Conservation (phyloP, 2,888 invertebrate species). For the Neelides folsomi region DNA sequence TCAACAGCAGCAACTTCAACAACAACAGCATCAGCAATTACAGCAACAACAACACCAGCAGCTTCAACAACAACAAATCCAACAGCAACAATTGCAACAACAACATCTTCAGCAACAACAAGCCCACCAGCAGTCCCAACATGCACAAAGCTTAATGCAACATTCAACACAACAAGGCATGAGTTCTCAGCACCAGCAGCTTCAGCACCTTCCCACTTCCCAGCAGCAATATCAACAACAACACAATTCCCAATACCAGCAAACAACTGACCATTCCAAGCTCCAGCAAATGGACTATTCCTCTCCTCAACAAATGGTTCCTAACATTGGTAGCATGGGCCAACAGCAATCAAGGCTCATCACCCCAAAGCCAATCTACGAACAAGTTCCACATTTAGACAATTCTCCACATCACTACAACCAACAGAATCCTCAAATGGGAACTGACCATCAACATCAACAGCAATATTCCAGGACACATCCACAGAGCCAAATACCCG, state of each 20-base stretch:
- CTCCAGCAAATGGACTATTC: conserved; percentile 6
- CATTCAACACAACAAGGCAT: conserved; percentile 10
- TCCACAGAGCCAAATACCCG: conserved; percentile 7
- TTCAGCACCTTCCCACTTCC: conserved; percentile 42
- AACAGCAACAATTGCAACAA: conserved; percentile 12
- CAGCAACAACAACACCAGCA: conserved; percentile 16
- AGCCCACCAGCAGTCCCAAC: conserved; percentile 10
- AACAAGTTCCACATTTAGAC: conserved; percentile 18
- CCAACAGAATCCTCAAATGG: conserved; percentile 6
- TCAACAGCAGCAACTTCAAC: conserved; percentile 4
- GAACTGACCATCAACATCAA: conserved; percentile 8
- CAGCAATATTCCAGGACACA: conserved; percentile 5
- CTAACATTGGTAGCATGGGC: too few relatives aligned
- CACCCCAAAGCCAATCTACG: conserved; percentile 19
- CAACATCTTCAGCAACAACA: conserved; percentile 12
- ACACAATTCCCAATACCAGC: conserved; percentile 9
- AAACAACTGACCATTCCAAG: conserved; percentile 10
- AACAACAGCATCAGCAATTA: neutral
- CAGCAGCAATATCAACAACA: conserved; percentile 13
- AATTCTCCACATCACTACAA: conserved; percentile 16
- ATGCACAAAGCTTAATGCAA: neutral
- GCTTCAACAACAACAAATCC: conserved; percentile 8
- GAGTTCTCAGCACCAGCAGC: conserved; percentile 22
- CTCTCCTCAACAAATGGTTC: conserved; percentile 3
- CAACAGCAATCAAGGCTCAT: conserved; percentile 12